Base-by-base conservation (phyloP, 2,113 vertebrate genomes). In the Lathamus discolor region DNA sequence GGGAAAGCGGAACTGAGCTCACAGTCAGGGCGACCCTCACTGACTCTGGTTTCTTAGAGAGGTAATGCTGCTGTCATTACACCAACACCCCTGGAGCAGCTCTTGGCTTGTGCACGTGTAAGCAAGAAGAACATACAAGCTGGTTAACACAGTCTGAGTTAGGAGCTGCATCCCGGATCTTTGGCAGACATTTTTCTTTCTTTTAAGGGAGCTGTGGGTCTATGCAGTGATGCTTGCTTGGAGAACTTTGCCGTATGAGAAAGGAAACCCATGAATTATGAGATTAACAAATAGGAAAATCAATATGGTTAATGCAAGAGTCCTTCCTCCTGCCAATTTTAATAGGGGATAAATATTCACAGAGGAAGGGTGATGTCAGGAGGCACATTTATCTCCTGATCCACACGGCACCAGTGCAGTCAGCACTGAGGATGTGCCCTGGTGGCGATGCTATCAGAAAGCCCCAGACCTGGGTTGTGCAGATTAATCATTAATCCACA, bases 201-300 rank as follows among this genome's bases (percentile, higher is more conserved):
- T 52, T 66, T 85, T 57, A 88, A 84, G 83, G 28, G 82, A 93
- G 59, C 73, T 92, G 28, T 74, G 78, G 39, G 62, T 83, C 57
- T 90, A 19, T 69, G 75, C 55, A 33, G 39, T 69, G 81, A 78
- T 41, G 70, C 88, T 75, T 92, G 77, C 8, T 41, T 11, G 43
- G 63, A 62, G 68, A 86, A 82, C 82, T 89, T 52, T 72, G 62
- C 87, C 3, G 9, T 68, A 51, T 41, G 66, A 75, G 72, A 91
- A 94, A 92, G 77, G 39, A 96, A 96, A 96, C 67, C 62, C 88
- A 46, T 91, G 84, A 80, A 77, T 81, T 84, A 69, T 70, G 76
- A 94, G 72, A 51, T 86, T 92, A 95, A 85, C 43, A 83, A 77
- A 84, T 13, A 84, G 68, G 80, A 95, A 93, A 96, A 92, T 90